Evolutionary conservation across 2,797 vertebrate genomes (phyloP).

Genomic region (Urosaurus nigricauda): DNA sequence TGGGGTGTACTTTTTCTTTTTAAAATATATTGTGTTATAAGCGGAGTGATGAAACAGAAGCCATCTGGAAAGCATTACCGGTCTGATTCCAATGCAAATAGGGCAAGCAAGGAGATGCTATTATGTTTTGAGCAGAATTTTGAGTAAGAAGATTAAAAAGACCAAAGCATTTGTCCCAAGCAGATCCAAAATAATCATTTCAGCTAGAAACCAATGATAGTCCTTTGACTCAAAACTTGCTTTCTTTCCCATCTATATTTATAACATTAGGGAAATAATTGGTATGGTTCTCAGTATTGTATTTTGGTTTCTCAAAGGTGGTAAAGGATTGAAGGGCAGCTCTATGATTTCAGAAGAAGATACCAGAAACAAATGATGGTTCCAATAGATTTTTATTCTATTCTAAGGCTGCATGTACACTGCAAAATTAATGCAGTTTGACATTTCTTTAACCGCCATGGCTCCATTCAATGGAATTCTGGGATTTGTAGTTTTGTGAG

Average conservation of each 20-base stretch:
- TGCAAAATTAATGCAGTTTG: too few species aligned
- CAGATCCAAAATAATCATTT: conserved; percentile 18
- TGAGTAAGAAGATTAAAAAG: conserved; percentile 24
- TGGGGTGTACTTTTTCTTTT: conserved; percentile 32
- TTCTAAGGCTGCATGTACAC: too few species aligned
- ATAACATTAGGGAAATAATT: background rate
- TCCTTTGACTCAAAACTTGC: background rate
- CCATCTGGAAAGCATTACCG: conserved; percentile 70
- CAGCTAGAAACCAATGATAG: background rate
- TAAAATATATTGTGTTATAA: conserved; percentile 31
- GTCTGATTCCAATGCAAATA: conserved; percentile 64
- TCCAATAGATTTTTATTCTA: background rate
- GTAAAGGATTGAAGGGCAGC: background rate
- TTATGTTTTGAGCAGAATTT: conserved; percentile 36
- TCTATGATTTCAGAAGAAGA: background rate
- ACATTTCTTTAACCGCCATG: too few species aligned
- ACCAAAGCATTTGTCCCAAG: background rate
- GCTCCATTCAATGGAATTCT: too few species aligned
- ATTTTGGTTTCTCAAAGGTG: background rate
- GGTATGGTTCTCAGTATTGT: background rate
- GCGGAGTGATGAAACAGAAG: conserved; percentile 57
- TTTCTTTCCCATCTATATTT: background rate
- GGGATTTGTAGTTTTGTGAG: too few species aligned
- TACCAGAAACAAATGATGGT: background rate
- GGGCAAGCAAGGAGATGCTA: conserved; percentile 49